These are phyloP conservation scores for Epizoanthus scotinus DNA, from an alignment of 92 coral and sea anemone species.

Conservation along the genomic window DNA sequence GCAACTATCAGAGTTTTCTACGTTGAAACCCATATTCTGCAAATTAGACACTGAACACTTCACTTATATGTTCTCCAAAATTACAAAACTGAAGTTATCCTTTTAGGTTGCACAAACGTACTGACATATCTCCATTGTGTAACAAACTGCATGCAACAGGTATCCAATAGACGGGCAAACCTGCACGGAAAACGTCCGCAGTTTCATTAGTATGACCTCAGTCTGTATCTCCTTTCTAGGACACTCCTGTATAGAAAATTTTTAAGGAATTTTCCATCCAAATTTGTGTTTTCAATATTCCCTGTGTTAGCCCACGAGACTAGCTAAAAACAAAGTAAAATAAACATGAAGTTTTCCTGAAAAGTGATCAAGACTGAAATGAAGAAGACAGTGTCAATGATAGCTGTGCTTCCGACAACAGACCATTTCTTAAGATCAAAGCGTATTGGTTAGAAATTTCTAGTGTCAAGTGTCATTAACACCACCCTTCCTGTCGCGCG, in stretches of 20 bases:
- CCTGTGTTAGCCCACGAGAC: background rate
- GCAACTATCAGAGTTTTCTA: too few relatives aligned
- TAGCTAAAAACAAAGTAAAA: conserved; percentile 1
- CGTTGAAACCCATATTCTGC: too few relatives aligned
- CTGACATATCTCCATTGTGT: background rate
- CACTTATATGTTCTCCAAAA: too few relatives aligned
- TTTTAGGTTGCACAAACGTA: background rate
- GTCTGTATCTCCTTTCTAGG: conserved; percentile 24
- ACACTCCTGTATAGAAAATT: conserved; percentile 16
- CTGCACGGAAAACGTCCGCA: conserved; percentile 1
- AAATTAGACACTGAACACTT: too few relatives aligned
- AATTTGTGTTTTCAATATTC: conserved; percentile 18
- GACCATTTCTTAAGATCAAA: conserved; percentile 8
- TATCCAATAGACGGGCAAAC: background rate
- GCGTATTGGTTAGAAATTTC: background rate
- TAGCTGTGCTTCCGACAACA: conserved; percentile 8
- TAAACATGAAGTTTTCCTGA: background rate
- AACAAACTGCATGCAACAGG: background rate
- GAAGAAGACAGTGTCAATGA: too few relatives aligned
- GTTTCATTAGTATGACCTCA: conserved; percentile 8
- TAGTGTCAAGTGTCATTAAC: conserved; percentile 7
- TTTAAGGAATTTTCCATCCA: background rate
- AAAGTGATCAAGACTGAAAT: background rate
- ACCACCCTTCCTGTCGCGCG: background rate
- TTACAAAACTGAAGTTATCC: background rate